Base-by-base conservation (phyloP, 2,113 vertebrate genomes). In the Peromyscus polionotus region DNA sequence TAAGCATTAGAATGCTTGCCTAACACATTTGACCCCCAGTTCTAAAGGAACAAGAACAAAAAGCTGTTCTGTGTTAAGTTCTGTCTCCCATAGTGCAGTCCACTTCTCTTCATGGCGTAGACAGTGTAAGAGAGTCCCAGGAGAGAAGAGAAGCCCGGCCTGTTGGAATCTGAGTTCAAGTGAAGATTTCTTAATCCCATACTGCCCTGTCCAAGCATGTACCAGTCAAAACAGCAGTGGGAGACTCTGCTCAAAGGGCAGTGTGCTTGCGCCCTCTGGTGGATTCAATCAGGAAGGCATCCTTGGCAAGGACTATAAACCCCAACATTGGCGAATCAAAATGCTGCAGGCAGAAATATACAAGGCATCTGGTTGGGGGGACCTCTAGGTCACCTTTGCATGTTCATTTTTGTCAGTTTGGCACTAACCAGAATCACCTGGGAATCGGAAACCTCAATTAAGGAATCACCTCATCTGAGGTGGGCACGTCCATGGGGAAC, bases 191-290 rank as follows among this genome's bases (percentile, higher is more conserved):
- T 45, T 68, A 90, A 67, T 13, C 19, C 11, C 12, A 12, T 1
- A 31, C 7, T 81, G 67, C 42, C 51, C 63, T 7, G 6, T 48
- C 81, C 48, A 33, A 28, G 3, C 39, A 5, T 57, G 7, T 22
- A 1, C n/a, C 61, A 19, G 12, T 5, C 31, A 17, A 11, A 10
- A 48, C 2, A 8, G 75, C 7, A 31, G 33, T 79, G 73, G 22
- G 1, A 26, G 57, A 10, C 3, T 57, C 28, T 20, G 48, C 19
- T 75, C 26, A 24, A 11, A 54, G 17, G 4, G 45, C 4, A 59
- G 89, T 94, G 93, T 68, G 57, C 3, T 68, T 83, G 81, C 86
- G 97, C 97, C 97, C 96, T 51, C 97, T 97, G 17, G 86, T 97
- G 98, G 96, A 11, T 0, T 11, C 85, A 63, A 48, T 4, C 26